Base-by-base conservation (phyloP, 2,888 invertebrate species). In the Calephelis perditalis region DNA sequence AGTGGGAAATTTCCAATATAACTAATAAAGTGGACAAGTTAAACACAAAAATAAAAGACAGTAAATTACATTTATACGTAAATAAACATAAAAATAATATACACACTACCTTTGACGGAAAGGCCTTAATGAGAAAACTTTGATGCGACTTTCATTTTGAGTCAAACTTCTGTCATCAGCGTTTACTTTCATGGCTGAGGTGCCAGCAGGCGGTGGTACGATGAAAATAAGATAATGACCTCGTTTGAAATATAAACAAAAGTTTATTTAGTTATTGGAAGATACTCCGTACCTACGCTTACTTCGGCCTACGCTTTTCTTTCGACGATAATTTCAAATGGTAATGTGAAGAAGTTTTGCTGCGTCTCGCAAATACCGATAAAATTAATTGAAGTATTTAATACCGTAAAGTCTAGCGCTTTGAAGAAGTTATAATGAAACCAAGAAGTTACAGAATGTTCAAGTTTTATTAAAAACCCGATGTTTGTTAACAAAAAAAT, bases 91-190 rank as follows among this genome's bases (percentile, higher is more conserved):
- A 82, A 87, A 87, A 87, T 86, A 86, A 85, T 86, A 87, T 87
- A 85, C 82, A 86, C 81, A 73, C 71, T 68, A 87, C 86, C 86
- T 87, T 86, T 86, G 84, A 86, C 79, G 83, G 81, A 77, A 52
- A 82, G 82, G 76, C 80, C 82, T 89, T 90, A 88, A 90, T 89
- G 89, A 88, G 87, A 89, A 89, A 90, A 90, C 82, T 89, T 90
- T 79, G 79, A 85, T 86, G 78, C 83, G 81, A 84, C 86, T 87
- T 83, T 81, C 82, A 84, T 86, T 86, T 84, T 81, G 69, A 86
- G 81, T 83, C 78, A 77, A 88, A 88, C 80, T 87, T 87, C 84
- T 86, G 82, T 86, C 86, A 84, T 86, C 87, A 82, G 71, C 78
- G 79, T 76, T 82, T 81, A 82, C 81, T 84, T 84, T 82, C 73